Percentiles rank a stretch among this genome's conserved stretches.
Conservation (phyloP, 2,888 invertebrate species). For the Digitonthophagus gazella region DNA sequence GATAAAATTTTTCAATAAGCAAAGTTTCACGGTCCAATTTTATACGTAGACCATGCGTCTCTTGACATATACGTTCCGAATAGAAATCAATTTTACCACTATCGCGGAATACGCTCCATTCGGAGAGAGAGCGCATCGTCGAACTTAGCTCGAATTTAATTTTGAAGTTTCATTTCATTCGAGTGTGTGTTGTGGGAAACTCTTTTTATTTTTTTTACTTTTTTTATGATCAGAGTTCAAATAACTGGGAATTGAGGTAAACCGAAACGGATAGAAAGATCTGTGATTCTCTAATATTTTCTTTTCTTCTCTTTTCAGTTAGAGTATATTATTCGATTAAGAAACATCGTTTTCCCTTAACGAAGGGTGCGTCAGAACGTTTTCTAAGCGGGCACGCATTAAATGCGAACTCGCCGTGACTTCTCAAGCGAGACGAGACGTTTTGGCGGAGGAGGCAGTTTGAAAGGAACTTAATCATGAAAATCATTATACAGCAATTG, state of each 20-base stretch:
- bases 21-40: not conserved
- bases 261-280: too few species aligned
- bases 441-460: not conserved
- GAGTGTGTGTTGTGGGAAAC: not conserved
- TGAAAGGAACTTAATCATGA: slow-evolving; percentile 11
- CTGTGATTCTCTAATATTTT: too few species aligned
- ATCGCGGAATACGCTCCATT: not conserved
- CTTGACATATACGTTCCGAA: not conserved
- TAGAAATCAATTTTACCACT: not conserved
- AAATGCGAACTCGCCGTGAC: slow-evolving; percentile 2
- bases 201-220: not conserved
- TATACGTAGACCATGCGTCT: not conserved
- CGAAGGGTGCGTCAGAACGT: slow-evolving; percentile 4
- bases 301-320: not conserved
- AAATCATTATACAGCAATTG: slow-evolving; percentile 13
- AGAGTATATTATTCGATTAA: not conserved
- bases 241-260: too few species aligned
- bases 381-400: not conserved
- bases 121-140: not conserved
- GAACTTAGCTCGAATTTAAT: not conserved
- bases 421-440: not conserved
- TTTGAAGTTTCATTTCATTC: not conserved
- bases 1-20: not conserved
- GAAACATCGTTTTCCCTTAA: not conserved
- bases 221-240: too few species aligned